Percentiles rank a stretch among this genome's conserved stretches.
Conservation (phyloP, 2,113 vertebrate genomes). For the Kryptolebias marmoratus region DNA sequence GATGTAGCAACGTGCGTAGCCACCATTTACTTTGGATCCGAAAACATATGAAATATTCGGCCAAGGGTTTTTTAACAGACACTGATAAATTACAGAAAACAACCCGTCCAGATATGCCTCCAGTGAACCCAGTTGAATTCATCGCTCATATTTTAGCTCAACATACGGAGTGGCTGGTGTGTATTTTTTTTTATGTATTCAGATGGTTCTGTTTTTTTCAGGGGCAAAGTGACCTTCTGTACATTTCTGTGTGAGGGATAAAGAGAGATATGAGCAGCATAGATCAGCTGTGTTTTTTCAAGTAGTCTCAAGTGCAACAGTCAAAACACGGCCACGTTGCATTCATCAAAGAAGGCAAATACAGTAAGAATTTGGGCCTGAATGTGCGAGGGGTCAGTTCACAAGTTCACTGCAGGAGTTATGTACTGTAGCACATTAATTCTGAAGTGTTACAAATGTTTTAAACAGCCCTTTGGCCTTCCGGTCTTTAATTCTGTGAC, state of each 20-base stretch:
- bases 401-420: constrained; percentile 37
- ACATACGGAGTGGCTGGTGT: constrained; percentile 3
- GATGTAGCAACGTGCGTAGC: not conserved
- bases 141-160: constrained; percentile 17
- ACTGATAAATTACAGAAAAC: constrained; percentile 32
- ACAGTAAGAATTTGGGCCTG: constrained; percentile 36
- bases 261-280: constrained; percentile 15
- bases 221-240: constrained; percentile 22
- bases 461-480: not conserved
- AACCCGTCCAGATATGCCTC: constrained; percentile 23
- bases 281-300: constrained; percentile 46
- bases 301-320: constrained; percentile 50
- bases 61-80: not conserved
- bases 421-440: constrained; percentile 18
- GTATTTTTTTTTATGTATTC: constrained; percentile 29
- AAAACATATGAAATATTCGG: constrained; percentile 24
- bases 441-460: not conserved
- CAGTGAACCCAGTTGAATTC: constrained; percentile 24
- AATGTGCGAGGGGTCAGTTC: constrained; percentile 24
- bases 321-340: constrained; percentile 42
- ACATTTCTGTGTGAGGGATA: constrained; percentile 24
- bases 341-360: constrained; percentile 48
- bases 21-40: constrained; percentile 4
- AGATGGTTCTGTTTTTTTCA: constrained; percentile 16
- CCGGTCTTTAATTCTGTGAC: constrained; percentile 2